Percentiles rank a stretch among this genome's conserved stretches.
Conservation (phyloP, 2,888 invertebrate species). For the Agrotis clavis region DNA sequence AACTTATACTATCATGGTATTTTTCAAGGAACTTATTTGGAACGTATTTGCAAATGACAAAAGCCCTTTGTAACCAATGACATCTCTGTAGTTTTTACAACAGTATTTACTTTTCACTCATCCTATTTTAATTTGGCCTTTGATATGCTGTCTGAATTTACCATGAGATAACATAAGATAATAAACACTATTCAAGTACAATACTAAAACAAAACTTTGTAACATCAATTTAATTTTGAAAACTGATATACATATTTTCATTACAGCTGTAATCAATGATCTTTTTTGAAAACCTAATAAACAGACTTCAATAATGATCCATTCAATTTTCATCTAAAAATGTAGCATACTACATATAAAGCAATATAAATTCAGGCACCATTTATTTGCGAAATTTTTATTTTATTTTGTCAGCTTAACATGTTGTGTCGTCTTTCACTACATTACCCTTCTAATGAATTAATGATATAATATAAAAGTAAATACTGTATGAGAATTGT, state of each 20-base stretch:
- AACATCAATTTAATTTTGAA: too few species aligned
- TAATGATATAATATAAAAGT: conserved; percentile 76
- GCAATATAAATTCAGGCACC: conserved; percentile 66
- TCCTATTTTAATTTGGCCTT: conserved; percentile 75
- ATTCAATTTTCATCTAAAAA: conserved; percentile 9
- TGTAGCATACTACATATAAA: background rate
- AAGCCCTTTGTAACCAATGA: conserved; percentile 80
- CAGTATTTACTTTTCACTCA: conserved; percentile 89
- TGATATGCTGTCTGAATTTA: conserved; percentile 74
- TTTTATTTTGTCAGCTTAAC: conserved; percentile 69
- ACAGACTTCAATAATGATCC: too few species aligned
- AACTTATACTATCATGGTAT: background rate
- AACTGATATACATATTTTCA: too few species aligned
- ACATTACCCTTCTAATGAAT: conserved; percentile 57
- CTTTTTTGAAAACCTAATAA: background rate
- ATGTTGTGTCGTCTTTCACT: conserved; percentile 66
- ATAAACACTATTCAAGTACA: too few species aligned
- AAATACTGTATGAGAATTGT: conserved; percentile 89
- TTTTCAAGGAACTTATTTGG: conserved; percentile 4
- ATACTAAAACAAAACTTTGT: background rate
- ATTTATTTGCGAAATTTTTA: conserved; percentile 60
- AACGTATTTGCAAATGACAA: conserved; percentile 83
- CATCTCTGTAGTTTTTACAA: conserved; percentile 82
- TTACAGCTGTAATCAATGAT: background rate
- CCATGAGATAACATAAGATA: background rate